Base-by-base conservation (phyloP, 2,888 invertebrate species). In the Eupithecia centaureata region DNA sequence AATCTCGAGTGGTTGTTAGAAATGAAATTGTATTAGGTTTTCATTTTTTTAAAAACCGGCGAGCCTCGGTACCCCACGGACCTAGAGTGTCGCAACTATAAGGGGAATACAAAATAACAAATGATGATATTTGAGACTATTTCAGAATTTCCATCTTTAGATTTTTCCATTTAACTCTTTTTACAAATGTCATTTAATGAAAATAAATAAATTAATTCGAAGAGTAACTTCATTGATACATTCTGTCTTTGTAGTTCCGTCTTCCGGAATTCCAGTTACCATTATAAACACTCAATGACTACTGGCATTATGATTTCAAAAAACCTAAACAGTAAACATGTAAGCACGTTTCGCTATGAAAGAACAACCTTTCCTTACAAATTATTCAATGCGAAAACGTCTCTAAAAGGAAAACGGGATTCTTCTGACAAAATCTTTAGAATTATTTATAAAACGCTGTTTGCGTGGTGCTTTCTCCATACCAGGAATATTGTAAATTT, bases 371-470 rank as follows among this genome's bases (percentile, higher is more conserved):
- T 22, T 32, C 56, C 51, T 28, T 51, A 63, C 63, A 60, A 67
- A 67, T 67, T 52, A 67, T 67, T 67, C 59, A 63, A 67, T 42
- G 52, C 30, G 61, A 65, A 68, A 65, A 47, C 35, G 65, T 66
- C 54, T 68, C 67, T 52, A 28, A 68, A 65, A 54, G 57, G 57
- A 68, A 58, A 61, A 58, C 33, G 42, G 67, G 52, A 57, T 65
- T 65, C 51, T 51, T 63, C 60, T 25, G 65, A 60, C 47, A 61
- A 68, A 68, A 70, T 65, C 38, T 42, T 52, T 42, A 56, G 67
- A 64, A 64, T 71, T 63, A 61, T 68, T 66, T 66, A 65, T 69
- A 60, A 56, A 64, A 65, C 33, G 35, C 60, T 63, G 63, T 61
- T 69, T 63, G 30, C 57, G 38, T 65, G 60, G 61, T 71, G 63